Base-by-base conservation (phyloP, 2,888 invertebrate genomes). In the Bibio marci region DNA sequence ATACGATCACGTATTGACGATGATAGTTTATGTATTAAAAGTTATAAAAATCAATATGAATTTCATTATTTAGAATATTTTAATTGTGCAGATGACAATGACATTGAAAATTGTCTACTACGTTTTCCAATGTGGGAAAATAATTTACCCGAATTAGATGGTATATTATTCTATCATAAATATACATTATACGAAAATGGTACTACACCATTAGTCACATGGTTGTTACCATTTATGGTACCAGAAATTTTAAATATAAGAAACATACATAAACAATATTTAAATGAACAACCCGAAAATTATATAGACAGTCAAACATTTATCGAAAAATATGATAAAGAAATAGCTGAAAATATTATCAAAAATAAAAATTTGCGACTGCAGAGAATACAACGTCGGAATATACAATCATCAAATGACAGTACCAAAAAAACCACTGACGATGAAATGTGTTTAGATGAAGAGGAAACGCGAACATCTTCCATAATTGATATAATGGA, bases 211-310 rank as follows among this genome's bases (percentile, higher is more conserved):
- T 62, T 97, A 8, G 88, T 94, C 2, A 80, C 81, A 2, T 97
- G 95, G 95, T 64, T 97, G 2, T 88, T 80, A 54, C 73, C 83
- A 0, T 90, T 70, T 55, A 92, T 94, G 92, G 54, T 92, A 8
- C 72, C 76, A 1, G 88, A 91, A 62, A 65, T 86, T 18, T 59
- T 86, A 8, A 68, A 69, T 15, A 48, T 64, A 25, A 54, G 67
- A 7, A 52, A 48, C 40, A 55, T 73, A 1, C 53, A 65, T 43
- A 41, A 51, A 31, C 45, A 42, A 4, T 69, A 66, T 47, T 46
- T 57, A 39, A 26, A 45, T 31, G 22, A 37, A 4, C 65, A 52
- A 47, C 72, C 73, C 0, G 30, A 37, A 1, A 52, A 58, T 48
- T 73, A 73, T 47, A 50, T 54, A 1, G 58, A 59, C 46, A 63